Evolutionary conservation across 2,113 vertebrate genomes (phyloP).

Genomic region (Tretioscincus oriximinensis): DNA sequence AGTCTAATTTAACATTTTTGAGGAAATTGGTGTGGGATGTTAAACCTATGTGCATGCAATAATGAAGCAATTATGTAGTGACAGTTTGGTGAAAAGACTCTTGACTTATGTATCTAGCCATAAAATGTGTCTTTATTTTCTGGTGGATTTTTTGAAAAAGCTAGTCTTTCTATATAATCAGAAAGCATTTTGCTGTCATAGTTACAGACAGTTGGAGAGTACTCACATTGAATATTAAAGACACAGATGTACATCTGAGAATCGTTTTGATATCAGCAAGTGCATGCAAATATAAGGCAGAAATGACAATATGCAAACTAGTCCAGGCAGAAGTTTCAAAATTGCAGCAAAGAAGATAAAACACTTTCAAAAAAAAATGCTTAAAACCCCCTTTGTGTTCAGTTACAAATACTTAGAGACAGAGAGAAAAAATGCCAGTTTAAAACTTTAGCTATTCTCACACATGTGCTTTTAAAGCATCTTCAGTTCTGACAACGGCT

Average conservation of each 20-base stretch:
- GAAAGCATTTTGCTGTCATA: conserved; percentile 37
- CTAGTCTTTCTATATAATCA: conserved; percentile 24
- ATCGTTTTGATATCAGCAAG: conserved; percentile 26
- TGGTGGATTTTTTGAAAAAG: neutral
- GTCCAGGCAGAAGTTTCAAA: neutral
- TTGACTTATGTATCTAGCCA: neutral
- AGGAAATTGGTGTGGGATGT: neutral
- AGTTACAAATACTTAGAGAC: neutral
- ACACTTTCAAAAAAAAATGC: neutral
- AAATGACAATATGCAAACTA: conserved; percentile 27
- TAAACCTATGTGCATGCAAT: neutral
- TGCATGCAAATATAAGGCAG: conserved; percentile 26
- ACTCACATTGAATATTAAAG: conserved; percentile 30
- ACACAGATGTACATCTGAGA: conserved; percentile 35
- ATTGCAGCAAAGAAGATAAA: neutral
- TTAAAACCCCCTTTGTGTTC: neutral
- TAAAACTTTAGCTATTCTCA: neutral
- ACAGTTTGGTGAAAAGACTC: neutral
- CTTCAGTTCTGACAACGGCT: no score
- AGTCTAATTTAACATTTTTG: neutral
- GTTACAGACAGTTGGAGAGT: conserved; percentile 29
- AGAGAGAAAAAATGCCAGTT: neutral
- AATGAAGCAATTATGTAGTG: conserved; percentile 3
- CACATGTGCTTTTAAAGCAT: no score
- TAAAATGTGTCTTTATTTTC: conserved; percentile 13